Evolutionary conservation across 1,140 invertebrate species (phyloP), one percentile per base, ranked within the genome.

Genomic region (Arion vulgaris): DNA sequence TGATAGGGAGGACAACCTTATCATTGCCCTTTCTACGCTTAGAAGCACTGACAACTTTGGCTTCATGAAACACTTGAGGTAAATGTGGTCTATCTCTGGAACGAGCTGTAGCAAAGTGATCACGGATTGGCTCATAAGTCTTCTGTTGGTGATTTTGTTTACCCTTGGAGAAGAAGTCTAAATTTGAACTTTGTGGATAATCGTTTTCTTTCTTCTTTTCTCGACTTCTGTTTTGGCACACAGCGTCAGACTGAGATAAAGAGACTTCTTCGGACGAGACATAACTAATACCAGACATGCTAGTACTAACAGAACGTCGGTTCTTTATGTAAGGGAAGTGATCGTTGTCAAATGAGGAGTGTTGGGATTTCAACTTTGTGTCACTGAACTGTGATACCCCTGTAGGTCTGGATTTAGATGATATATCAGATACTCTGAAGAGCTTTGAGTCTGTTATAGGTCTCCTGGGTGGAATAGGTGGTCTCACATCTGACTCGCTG

Each of bases 11-110:
- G 34, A 62, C 7, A 11, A 39, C 19, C 28, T 72, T 80, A 36
- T 80, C 78, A 80, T 80, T 80, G 11, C 15, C 68, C 41, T 72
- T 80, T 36, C 68, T 80, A 19, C 53, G 53, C 53, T 57, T 57
- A 15, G 53, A 57, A 57, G 53, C 5, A 57, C 53, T 57, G 5
- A 15, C 41, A 45, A 7, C 41, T 45, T 15, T 45, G 41, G 41
- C 41, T 7, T 15, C 15, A 15, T 45, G 41, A 45, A 7, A 7
- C 5, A 15, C 41, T 15, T 45, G 5, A 7, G 41, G 41, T 45
- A 15, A 45, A 15, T 15, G 5, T 15, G 5, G 41, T 45, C 5
- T 45, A 5, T 45, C 5, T 45, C 41, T 5, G 15, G 41, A 45
- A 5, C 41, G 41, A 45, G 15, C 5, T 7, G 41, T 45, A 45